phyloP scores from a whole-genome alignment of 2,797 vertebrate genomes.

The Sebastes elongatus region DNA sequence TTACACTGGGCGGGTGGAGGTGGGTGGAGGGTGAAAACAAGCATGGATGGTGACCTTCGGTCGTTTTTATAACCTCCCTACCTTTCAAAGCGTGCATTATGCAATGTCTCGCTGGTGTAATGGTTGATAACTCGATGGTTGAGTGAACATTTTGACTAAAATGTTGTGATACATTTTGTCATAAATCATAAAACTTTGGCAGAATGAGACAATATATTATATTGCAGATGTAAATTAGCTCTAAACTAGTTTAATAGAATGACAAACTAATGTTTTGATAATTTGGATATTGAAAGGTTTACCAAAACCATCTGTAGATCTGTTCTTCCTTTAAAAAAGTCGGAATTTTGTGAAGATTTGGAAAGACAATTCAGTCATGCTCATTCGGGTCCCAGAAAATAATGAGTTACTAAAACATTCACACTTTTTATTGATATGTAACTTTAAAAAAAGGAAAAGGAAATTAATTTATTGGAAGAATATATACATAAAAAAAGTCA shows the following conservation, averaged over 20 bases:
- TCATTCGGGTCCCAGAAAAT: no score
- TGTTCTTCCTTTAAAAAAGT: neutral
- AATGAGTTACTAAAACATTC: no score
- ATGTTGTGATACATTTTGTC: neutral
- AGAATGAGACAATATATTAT: neutral
- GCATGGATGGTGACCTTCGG: slow-evolving; percentile 27
- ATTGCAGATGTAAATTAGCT: neutral
- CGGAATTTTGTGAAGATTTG: neutral
- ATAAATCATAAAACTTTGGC: neutral
- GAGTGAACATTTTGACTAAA: neutral
- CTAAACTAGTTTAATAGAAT: neutral
- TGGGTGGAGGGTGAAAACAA: neutral
- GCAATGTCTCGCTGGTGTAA: neutral
- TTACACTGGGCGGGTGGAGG: slow-evolving; percentile 22
- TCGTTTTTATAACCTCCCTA: slow-evolving; percentile 18
- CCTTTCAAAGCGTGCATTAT: neutral
- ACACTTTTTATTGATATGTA: no score
- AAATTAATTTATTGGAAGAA: no score
- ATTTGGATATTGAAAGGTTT: neutral
- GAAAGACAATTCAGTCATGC: neutral
- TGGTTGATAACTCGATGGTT: neutral
- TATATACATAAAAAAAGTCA: no score
- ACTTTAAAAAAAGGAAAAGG: no score
- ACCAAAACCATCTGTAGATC: neutral
- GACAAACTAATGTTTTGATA: neutral